Evolutionary conservation across 2,797 vertebrate genomes (phyloP).

Genomic region (Anolis apletophallus): DNA sequence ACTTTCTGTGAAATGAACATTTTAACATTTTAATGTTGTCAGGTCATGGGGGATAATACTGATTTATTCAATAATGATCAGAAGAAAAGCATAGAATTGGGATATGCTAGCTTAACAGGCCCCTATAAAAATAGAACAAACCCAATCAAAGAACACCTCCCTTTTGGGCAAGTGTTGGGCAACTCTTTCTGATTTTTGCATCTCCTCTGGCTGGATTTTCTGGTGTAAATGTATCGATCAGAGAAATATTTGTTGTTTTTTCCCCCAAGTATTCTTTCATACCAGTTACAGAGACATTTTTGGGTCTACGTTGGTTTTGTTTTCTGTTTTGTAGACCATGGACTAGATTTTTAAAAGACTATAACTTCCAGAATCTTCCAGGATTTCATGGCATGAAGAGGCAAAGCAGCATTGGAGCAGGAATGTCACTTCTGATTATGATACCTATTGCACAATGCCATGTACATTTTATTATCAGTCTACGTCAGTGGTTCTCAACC

Average conservation of each 20-base stretch:
- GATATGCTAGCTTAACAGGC: conserved; percentile 2
- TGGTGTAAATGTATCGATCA: conserved; percentile 2
- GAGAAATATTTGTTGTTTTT: not conserved
- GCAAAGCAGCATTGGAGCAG: too few species aligned
- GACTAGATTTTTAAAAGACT: too few species aligned
- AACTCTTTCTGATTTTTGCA: conserved; percentile 22
- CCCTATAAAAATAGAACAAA: conserved; percentile 43
- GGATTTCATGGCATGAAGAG: too few species aligned
- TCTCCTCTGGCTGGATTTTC: not conserved
- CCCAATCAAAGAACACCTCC: conserved; percentile 11
- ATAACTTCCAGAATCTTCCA: too few species aligned
- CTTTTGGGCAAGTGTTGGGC: conserved; percentile 27
- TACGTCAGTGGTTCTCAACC: too few species aligned
- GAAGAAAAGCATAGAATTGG: not conserved
- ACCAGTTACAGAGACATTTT: not conserved
- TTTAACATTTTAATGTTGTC: conserved; percentile 58
- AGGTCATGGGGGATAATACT: conserved; percentile 32
- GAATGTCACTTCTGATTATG: too few species aligned
- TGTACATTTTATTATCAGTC: too few species aligned
- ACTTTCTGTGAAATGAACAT: conserved; percentile 52
- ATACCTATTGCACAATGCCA: too few species aligned
- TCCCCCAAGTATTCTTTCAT: not conserved
- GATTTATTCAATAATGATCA: conserved; percentile 16
- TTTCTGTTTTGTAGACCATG: not conserved
- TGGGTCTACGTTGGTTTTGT: not conserved